Base-by-base conservation (phyloP, 2,113 vertebrate genomes). In the Callithrix jacchus region DNA sequence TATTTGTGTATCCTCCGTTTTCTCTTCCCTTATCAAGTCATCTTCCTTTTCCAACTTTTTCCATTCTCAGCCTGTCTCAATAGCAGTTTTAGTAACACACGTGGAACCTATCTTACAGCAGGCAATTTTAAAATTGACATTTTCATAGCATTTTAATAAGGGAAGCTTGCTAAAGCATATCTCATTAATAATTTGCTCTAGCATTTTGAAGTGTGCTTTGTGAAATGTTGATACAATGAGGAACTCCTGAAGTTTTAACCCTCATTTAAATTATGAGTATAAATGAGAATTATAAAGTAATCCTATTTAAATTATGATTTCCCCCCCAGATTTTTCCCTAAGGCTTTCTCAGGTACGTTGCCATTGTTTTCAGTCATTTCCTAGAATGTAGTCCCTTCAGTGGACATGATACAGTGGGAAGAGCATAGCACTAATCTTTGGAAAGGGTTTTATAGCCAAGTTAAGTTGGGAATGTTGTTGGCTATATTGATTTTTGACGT, bases 231-330 rank as follows among this genome's bases (percentile, higher is more conserved):
- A 49, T 74, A n/a, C 45, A 42, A 7, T 35, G 37, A 92, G 9
- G 49, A 40, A 32, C 23, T 82, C 11, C 12, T 94, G 61, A 79
- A 93, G 71, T 91, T 83, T 92, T 92, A 35, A 76, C 56, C 66
- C 27, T 91, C 4, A 37, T 68, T 96, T 94, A 92, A 96, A 87
- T 93, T 83, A 79, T 71, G 17, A 95, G 30, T 80, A 64, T 70
- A 82, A 61, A 35, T 71, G 21, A 92, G 83, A 68, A 61, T 92
- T 95, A 40, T 35, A 94, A 49, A 94, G 74, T 84, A 87, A 90
- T 49, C 27, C 45, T 64, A 70, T 80, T 88, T 87, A 82, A 74
- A 76, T 84, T n/a, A 5, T 68, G 30, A 64, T 21, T 81, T 58
- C 27, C 89, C 77, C 61, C 40, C 21, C 25, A 45, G 49, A 66